Conservation (phyloP, 2,797 vertebrate genomes). For the Macroramphosus scolopax region DNA sequence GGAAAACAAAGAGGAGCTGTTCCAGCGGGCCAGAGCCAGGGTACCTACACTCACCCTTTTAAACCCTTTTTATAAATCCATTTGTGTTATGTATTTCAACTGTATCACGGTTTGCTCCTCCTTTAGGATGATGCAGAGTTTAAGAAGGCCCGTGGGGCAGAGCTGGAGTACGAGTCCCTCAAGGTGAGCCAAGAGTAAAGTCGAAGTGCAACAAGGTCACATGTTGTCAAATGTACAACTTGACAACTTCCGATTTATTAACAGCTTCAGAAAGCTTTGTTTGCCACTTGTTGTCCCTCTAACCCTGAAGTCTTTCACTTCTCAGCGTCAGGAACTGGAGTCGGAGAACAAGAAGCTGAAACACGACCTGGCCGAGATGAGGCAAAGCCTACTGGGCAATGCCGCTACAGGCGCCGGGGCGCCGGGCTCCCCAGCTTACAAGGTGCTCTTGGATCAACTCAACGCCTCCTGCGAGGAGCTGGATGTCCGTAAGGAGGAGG, state of each 20-base stretch:
- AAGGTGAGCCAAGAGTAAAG: conserved; percentile 79
- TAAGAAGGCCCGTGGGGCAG: conserved; percentile 90
- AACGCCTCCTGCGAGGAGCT: conserved; percentile 93
- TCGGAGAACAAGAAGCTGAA: conserved; percentile 98
- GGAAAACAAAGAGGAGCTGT: conserved; percentile 92
- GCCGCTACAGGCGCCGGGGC: conserved; percentile 80
- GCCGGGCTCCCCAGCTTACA: conserved; percentile 89
- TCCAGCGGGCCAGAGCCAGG: conserved; percentile 88
- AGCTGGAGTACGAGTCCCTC: conserved; percentile 96
- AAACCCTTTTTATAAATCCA: no score
- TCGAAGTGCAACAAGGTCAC: background rate
- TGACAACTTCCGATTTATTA: background rate
- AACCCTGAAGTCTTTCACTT: background rate
- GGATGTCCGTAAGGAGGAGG: conserved; percentile 97
- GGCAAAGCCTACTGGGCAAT: conserved; percentile 85
- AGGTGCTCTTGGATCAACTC: conserved; percentile 93
- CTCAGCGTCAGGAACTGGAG: conserved; percentile 95
- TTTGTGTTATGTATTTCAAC: no score
- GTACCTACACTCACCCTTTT: conserved; percentile 60
- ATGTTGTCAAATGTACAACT: background rate
- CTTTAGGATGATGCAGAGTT: conserved; percentile 85
- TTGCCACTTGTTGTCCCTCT: no score
- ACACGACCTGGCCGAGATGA: conserved; percentile 90
- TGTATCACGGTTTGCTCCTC: conserved; percentile 14
- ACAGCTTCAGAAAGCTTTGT: no score